Percentiles rank a stretch among this genome's conserved stretches.
phyloP scores from a whole-genome alignment of 2,888 invertebrate genomes.

The Acronicta aceris region DNA sequence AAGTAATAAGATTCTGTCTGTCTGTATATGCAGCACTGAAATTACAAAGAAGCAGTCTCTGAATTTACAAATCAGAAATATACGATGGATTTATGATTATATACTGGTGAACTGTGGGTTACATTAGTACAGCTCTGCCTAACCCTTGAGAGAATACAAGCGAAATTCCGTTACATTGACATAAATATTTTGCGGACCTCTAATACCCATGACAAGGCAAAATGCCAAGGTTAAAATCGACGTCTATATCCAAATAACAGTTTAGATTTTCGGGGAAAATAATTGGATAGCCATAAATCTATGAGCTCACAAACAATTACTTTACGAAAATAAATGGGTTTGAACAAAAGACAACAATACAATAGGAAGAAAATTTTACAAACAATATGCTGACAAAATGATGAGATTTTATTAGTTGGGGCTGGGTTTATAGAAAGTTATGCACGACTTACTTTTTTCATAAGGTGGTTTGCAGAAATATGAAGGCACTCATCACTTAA shows the following conservation, averaged over 20 bases:
- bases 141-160: too few species aligned
- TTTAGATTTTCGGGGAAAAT: constrained; percentile 12
- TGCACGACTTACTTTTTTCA: neutral
- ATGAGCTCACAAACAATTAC: constrained; percentile 4
- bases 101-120: too few species aligned
- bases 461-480: neutral
- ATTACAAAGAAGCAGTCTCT: too few species aligned
- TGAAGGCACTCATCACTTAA: too few species aligned
- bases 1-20: too few species aligned
- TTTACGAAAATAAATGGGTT: constrained; percentile 10
- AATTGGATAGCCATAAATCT: constrained; percentile 31
- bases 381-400: neutral
- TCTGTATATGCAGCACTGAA: too few species aligned
- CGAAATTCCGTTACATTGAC: constrained; percentile 9
- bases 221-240: constrained; percentile 9
- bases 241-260: constrained; percentile 7
- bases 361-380: neutral
- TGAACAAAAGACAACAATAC: constrained; percentile 5
- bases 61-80: too few species aligned
- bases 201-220: constrained; percentile 8
- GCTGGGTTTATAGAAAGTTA: neutral
- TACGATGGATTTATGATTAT: too few species aligned
- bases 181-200: constrained; percentile 16
- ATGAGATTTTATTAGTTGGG: neutral
- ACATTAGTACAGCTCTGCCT: too few species aligned